Base-by-base conservation (phyloP, 2,888 invertebrate genomes). In the Oligia fasciuncula region DNA sequence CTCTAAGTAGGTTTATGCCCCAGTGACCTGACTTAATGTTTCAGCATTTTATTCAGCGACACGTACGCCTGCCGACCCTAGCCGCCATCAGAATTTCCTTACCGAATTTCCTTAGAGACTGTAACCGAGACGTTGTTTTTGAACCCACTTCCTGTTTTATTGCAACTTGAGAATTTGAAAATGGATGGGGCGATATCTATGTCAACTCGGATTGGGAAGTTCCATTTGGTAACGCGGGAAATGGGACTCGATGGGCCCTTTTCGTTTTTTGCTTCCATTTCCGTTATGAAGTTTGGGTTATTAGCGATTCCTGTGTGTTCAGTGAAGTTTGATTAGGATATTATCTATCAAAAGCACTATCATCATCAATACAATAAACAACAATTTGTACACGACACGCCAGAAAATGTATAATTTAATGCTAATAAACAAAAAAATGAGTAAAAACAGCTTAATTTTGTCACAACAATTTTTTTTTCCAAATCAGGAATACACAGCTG, bases 81-180 rank as follows among this genome's bases (percentile, higher is more conserved):
- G 80, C 78, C 73, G 80, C 87, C 86, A 86, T 87, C 89, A 85
- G 88, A 89, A 89, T 89, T 88, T 89, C 87, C 90, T 90, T 89
- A 90, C 90, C 85, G 79, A 91, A 91, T 92, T 91, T 92, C 91
- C 90, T 90, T 81, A 79, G 90, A 90, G 91, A 91, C 89, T 85
- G 84, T 87, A 92, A 88, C 86, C 81, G 88, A 89, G 89, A 87
- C 79, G 84, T 81, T 88, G 81, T 90, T 90, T 90, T 84, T 84
- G 84, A 85, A 88, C 77, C 85, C 85, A 87, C 87, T 89, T 89
- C 81, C 81, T 83, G 83, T 87, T 88, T 87, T 87, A 87, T 86
- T 86, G 88, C 83, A 88, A 84, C 88, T 88, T 85, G 86, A 89
- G 90, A 87, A 87, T 87, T 88, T 88, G 85, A 81, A 88, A 89